Evolutionary conservation across 2,797 vertebrate species (phyloP).

Genomic region (Onychomys leucogaster): DNA sequence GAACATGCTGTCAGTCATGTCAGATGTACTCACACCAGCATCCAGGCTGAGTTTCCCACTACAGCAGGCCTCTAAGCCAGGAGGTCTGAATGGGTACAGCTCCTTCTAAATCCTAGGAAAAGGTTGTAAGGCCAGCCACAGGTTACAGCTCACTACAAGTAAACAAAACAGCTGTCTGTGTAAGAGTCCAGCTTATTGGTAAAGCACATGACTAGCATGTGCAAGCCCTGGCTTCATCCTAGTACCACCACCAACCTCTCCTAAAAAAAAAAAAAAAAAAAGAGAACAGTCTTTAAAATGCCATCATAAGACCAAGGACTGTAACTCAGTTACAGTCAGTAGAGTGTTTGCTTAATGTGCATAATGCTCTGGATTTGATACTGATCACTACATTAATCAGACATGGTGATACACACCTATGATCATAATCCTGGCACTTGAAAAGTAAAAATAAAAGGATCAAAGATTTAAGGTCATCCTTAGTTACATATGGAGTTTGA

Average conservation of each 20-base stretch:
- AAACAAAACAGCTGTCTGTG: not conserved
- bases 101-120: not conserved
- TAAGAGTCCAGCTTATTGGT: not conserved
- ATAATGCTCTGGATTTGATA: not conserved
- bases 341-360: too few relatives aligned
- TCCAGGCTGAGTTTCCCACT: not conserved
- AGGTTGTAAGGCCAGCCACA: not conserved
- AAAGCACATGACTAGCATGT: not conserved
- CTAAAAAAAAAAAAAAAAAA: fast-evolving
- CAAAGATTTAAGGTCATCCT: not conserved
- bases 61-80: slow-evolving; percentile 19
- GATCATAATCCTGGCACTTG: not conserved
- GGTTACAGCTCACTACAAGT: not conserved
- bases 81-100: not conserved
- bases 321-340: not conserved
- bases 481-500: not conserved
- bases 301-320: not conserved
- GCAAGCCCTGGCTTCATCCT: not conserved
- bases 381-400: not conserved
- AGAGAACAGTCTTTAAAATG: not conserved
- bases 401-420: not conserved
- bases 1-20: not conserved
- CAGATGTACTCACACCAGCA: not conserved
- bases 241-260: not conserved
- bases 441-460: not conserved